These are phyloP conservation scores for Drosophila asahinai DNA, from an alignment of 1,140 invertebrate species.

Conservation along the genomic window DNA sequence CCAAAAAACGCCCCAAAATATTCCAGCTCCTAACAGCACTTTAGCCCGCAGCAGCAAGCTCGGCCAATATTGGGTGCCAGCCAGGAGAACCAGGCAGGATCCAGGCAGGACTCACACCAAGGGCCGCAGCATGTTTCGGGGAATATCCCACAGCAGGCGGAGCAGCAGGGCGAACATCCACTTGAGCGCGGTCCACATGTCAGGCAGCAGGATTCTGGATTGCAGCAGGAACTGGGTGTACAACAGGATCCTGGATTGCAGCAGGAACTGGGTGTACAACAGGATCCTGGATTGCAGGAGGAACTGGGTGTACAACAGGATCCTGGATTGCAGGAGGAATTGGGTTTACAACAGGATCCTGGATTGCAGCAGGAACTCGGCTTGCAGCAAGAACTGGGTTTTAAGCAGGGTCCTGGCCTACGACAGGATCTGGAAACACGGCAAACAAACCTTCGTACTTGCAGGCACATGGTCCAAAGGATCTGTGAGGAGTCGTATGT, in stretches of 20 bases:
- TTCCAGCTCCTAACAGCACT: background rate
- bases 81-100: constrained; percentile 50
- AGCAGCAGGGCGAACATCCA: constrained; percentile 25
- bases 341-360: background rate
- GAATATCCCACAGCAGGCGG: constrained; percentile 40
- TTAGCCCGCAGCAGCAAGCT: constrained; percentile 19
- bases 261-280: constrained; percentile 4
- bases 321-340: background rate
- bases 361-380: background rate
- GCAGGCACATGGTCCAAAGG: constrained; percentile 20
- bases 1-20: background rate
- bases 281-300: background rate
- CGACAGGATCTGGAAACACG: constrained; percentile 5
- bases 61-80: constrained; percentile 24
- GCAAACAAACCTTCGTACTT: constrained; percentile 6
- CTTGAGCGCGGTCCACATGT: constrained; percentile 13
- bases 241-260: background rate
- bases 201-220: no score
- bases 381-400: background rate
- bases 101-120: constrained; percentile 30
- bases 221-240: background rate
- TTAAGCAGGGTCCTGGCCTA: background rate
- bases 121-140: constrained; percentile 27
- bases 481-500: constrained; percentile 4
- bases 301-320: background rate